Evolutionary conservation across 2,797 vertebrate species (phyloP), one percentile per base, ranked within the genome.

Genomic region (Psittacula echo): DNA sequence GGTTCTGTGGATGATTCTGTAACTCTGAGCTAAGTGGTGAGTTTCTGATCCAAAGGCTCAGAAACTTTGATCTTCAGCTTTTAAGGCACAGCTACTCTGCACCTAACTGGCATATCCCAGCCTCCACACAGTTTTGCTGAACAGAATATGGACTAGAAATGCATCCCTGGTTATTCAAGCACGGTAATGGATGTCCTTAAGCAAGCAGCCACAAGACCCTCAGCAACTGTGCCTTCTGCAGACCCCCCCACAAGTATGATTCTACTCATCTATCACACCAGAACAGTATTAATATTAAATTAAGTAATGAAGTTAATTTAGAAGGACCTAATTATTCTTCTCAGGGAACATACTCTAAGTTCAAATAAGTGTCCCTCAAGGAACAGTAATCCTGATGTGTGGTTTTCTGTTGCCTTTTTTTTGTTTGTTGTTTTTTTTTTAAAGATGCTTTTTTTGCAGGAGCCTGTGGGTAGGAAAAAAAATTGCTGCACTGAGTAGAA

Each of bases 1-100:
- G 5, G 3, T 66, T 84, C n/a, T 21, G 20, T 3, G 2, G 27
- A 27, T 73, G 37, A 60, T 53, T 41, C 2, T 0, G 18, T 58
- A n/a, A 41, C 24, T 78, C 22, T 32, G 30, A 82, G 16, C 21
- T 79, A 54, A 42, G 30, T 12, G n/a, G 7, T 11, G 44, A 56
- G 30, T 65, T 88, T 71, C 48, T 64, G 44, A 48, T 5, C 5
- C 48, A 9, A 29, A 68, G 26, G 41, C 39, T 86, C 58, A 64
- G 73, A 53, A 73, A 62, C 5, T 24, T 66, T 22, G 20, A 34
- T 20, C 30, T 45, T 85, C 47, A 72, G 18, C 19, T 77, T 61
- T 81, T 53, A 53, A 73, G 41, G 11, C 34, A 42, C 51, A 75
- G 30, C 22, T 50, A 13, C n/a, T 16, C 17, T 70, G 34, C 29